Evolutionary conservation across 2,797 vertebrate genomes (phyloP).

Genomic region (Gallinago stenura): DNA sequence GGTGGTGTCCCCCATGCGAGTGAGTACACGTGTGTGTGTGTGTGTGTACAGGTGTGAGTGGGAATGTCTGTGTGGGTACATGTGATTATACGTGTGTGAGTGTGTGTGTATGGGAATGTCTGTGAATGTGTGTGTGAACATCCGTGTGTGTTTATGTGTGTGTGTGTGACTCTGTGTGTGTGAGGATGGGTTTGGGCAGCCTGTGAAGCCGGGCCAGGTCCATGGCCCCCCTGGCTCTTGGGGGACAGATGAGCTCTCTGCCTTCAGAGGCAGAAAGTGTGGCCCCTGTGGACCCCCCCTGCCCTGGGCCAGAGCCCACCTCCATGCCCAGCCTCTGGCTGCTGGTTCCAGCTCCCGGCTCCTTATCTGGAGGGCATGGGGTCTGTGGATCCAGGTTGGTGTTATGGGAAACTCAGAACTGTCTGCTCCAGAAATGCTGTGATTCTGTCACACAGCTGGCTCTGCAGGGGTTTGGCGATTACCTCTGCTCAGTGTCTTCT

Average conservation of each 20-base stretch:
- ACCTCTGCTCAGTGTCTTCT: not conserved
- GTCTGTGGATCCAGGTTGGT: not conserved
- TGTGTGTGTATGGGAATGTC: too few species aligned
- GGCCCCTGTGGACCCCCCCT: not conserved
- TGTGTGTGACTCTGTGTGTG: too few species aligned
- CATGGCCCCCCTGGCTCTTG: not conserved
- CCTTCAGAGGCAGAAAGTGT: not conserved
- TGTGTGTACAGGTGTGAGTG: not conserved
- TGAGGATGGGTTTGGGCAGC: not conserved
- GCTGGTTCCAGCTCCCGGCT: not conserved
- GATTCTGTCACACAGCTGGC: not conserved
- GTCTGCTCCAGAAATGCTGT: not conserved
- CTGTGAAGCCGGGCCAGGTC: not conserved
- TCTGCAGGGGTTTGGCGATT: not conserved
- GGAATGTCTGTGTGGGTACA: not conserved
- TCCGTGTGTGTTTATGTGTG: too few species aligned
- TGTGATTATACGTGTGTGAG: not conserved
- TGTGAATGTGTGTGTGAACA: too few species aligned
- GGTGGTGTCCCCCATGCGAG: accelerated
- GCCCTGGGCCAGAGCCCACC: not conserved
- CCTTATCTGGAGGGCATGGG: not conserved
- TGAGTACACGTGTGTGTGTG: too few species aligned
- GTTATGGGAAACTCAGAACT: not conserved
- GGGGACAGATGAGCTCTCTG: not conserved
- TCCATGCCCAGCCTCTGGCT: not conserved